Evolutionary conservation across 2,797 vertebrate species (phyloP).

Genomic region (Lophotriccus pileatus): DNA sequence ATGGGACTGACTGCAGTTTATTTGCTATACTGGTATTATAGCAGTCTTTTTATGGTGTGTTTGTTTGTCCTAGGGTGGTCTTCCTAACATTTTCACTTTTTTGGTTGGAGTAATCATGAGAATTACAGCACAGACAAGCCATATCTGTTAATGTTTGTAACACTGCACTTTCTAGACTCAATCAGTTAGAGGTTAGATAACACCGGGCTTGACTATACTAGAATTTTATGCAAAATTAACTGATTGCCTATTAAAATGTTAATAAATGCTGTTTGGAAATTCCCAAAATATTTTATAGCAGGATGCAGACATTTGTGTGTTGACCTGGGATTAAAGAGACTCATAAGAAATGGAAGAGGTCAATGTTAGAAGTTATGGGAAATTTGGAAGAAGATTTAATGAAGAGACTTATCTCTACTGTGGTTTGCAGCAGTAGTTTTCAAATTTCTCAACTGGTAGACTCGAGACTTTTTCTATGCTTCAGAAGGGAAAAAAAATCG

Average conservation of each 20-base stretch:
- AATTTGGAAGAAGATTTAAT: neutral
- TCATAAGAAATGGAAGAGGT: neutral
- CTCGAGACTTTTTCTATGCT: neutral
- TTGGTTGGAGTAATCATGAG: neutral
- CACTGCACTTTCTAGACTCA: neutral
- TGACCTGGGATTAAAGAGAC: neutral
- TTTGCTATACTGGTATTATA: neutral
- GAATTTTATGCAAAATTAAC: conserved; percentile 40
- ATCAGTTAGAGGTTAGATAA: neutral
- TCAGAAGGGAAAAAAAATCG: neutral
- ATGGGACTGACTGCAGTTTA: neutral
- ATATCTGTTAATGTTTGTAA: neutral
- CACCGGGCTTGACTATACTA: conserved; percentile 4
- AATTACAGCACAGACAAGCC: neutral
- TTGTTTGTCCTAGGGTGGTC: neutral
- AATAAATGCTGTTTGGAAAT: conserved; percentile 8
- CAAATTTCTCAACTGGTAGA: neutral
- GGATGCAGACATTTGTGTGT: neutral
- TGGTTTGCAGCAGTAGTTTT: neutral
- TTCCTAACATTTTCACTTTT: neutral
- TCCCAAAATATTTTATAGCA: conserved; percentile 6
- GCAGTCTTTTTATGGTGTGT: neutral
- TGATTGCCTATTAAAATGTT: neutral
- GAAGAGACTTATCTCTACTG: neutral
- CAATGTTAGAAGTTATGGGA: neutral